Percentiles rank a stretch among this genome's conserved stretches.
Conservation (phyloP, 2,113 vertebrate species). For the Delphinus delphis region DNA sequence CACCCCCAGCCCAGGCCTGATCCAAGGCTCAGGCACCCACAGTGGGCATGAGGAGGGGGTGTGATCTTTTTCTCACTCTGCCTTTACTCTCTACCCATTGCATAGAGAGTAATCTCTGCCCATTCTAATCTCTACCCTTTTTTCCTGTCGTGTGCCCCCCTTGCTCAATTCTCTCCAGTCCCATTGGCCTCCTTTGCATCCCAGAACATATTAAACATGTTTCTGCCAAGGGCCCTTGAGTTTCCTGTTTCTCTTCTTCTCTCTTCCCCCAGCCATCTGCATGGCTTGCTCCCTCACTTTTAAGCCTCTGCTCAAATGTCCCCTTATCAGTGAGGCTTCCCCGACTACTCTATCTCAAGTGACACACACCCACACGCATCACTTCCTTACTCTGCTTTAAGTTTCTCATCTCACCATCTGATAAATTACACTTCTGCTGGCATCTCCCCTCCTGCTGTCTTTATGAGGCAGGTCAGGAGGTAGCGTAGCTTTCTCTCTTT, state of each 20-base stretch:
- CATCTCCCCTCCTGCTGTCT: background rate
- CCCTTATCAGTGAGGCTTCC: background rate
- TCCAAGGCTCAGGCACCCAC: background rate
- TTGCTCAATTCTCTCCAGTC: background rate
- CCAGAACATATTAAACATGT: background rate
- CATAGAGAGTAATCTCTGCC: background rate
- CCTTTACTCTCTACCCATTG: background rate
- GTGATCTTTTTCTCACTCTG: background rate
- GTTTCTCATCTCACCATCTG: background rate
- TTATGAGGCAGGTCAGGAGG: background rate
- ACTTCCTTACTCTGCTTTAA: background rate
- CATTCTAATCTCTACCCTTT: background rate
- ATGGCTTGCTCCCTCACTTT: too few species aligned
- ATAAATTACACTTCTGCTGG: background rate
- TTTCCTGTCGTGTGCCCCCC: background rate
- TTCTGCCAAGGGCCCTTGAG: background rate
- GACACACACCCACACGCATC: background rate
- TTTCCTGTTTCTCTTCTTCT: background rate
- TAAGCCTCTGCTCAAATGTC: background rate
- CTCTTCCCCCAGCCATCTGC: background rate
- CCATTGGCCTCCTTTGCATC: background rate
- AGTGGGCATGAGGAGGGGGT: accelerated
- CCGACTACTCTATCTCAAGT: background rate
- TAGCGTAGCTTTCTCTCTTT: background rate
- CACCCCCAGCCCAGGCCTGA: background rate